Evolutionary conservation across 2,113 vertebrate genomes (phyloP).

Genomic region (Martes martes): DNA sequence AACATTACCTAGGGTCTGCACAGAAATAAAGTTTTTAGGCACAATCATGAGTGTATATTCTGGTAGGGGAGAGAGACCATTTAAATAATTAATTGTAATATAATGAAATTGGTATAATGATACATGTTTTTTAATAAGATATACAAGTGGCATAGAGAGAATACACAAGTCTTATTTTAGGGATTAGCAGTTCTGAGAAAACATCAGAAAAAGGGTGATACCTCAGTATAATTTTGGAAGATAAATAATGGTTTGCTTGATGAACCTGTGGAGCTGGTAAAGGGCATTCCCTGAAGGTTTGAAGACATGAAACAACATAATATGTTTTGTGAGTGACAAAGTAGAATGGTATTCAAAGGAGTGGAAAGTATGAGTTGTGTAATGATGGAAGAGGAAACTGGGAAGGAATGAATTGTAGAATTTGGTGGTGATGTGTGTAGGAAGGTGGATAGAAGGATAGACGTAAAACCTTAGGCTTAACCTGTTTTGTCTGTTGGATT

Average conservation of each 20-base stretch:
- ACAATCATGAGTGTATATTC: neutral
- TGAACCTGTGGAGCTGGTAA: neutral
- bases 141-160: neutral
- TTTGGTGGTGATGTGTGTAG: neutral
- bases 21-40: neutral
- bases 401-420: neutral
- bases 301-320: neutral
- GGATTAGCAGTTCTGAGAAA: neutral
- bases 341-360: neutral
- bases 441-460: neutral
- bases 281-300: neutral
- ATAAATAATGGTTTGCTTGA: slow-evolving; percentile 20
- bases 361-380: neutral
- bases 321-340: neutral
- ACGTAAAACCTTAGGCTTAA: neutral
- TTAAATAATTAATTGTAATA: neutral
- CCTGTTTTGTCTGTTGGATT: neutral
- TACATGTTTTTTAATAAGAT: neutral
- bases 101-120: neutral
- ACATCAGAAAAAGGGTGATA: neutral
- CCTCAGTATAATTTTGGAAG: neutral
- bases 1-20: neutral
- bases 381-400: neutral
- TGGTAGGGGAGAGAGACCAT: neutral
- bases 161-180: neutral